Base-by-base conservation (phyloP, 2,113 vertebrate species). In the Neodontobutis hainanensis region DNA sequence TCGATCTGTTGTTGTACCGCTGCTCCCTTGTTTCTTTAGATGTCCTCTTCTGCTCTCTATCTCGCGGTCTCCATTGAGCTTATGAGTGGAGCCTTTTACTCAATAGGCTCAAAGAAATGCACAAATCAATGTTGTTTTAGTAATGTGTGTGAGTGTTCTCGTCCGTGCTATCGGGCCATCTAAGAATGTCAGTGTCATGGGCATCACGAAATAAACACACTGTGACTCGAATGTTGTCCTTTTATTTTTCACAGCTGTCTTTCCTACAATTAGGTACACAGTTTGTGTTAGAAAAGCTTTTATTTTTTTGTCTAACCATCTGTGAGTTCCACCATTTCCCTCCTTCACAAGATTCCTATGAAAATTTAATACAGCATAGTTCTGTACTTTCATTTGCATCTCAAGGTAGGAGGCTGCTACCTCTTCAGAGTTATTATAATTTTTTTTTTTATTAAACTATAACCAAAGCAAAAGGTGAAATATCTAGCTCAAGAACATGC, bases 1-100 rank as follows among this genome's bases (percentile, higher is more conserved):
- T 84, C 72, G 81, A 88, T 82, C 61, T 65, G 68, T 70, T 73
- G 53, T 69, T 77, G 65, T 62, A 55, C 61, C 66, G 35, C 46
- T 8, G 43, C 15, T 73, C 40, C 63, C 63, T 61, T 75, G 34
- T 77, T 45, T 73, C 55, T 73, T 66, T 64, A 68, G 43, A 52
- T 73, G 65, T 69, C 73, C 64, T 56, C 71, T 63, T 35, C 45
- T 48, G 51, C 63, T 68, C 70, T 61, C 60, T 8, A 42, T 64
- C 59, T 48, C 46, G 46, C 11, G 2, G 27, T 15, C 36, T 38
- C 9, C 51, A 5, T 46, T 12, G 15, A 43, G 62, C 55, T 61
- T 42, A 65, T 14, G 6, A 46, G 58, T 47, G 16, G 38, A 75
- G 69, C 44, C 68, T 46, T 70, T 73, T 16, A 70, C 48, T 44